phyloP scores from a whole-genome alignment of 2,113 vertebrate genomes.

The Canis aureus region DNA sequence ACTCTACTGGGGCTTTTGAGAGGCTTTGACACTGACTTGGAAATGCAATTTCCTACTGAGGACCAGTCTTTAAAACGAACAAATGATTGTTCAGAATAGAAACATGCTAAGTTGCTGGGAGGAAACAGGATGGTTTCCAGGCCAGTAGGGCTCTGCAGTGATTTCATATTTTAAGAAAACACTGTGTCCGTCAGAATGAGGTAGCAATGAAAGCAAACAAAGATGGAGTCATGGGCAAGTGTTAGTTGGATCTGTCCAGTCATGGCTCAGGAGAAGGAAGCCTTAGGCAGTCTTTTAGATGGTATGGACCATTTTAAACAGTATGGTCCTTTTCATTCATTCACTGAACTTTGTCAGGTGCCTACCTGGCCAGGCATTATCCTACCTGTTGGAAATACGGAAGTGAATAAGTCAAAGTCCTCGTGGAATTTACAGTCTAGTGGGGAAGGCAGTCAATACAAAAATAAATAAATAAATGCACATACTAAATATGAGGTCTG shows the following conservation, averaged over 20 bases:
- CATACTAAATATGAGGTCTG: background rate
- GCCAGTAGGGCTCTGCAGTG: background rate
- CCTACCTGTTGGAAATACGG: background rate
- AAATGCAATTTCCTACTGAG: background rate
- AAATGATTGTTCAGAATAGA: background rate
- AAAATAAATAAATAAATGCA: background rate
- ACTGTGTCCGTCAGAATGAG: background rate
- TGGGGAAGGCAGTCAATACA: background rate
- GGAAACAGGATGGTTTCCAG: background rate
- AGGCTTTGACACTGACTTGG: background rate
- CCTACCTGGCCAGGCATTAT: background rate
- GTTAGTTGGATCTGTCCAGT: background rate
- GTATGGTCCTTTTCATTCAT: background rate
- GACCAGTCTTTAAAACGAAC: background rate
- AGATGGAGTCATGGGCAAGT: background rate
- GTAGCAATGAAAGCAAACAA: background rate
- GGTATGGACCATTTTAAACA: background rate
- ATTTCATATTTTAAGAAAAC: constrained; percentile 12
- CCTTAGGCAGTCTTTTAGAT: background rate
- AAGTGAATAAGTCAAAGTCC: background rate
- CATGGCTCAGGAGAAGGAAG: background rate
- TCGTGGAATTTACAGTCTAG: background rate
- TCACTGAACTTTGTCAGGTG: background rate
- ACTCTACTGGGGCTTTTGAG: too few species aligned
- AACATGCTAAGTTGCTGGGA: background rate